These are phyloP conservation scores for Metaphire vulgaris DNA, from an alignment of 1,140 invertebrate species.

Conservation along the genomic window DNA sequence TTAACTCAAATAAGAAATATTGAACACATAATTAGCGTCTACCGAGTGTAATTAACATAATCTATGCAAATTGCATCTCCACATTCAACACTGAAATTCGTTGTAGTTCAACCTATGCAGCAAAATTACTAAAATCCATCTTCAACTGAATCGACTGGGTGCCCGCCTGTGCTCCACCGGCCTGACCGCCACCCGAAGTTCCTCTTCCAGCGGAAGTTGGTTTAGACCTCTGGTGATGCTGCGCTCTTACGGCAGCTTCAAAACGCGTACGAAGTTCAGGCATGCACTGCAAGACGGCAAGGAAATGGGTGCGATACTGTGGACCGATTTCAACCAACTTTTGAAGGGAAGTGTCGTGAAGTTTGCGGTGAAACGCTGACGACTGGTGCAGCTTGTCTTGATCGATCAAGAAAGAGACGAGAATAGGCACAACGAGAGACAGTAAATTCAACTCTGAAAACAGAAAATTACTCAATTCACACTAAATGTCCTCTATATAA, in stretches of 20 bases:
- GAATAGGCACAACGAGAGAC: slow-evolving; percentile 74
- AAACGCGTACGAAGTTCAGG: slow-evolving; percentile 70
- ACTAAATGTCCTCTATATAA: background rate
- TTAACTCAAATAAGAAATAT: background rate
- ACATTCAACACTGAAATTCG: no score
- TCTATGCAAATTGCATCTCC: no score
- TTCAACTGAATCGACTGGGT: slow-evolving; percentile 82
- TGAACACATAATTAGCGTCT: background rate
- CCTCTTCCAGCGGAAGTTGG: slow-evolving; percentile 51
- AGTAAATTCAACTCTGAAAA: slow-evolving; percentile 76
- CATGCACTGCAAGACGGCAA: slow-evolving; percentile 75
- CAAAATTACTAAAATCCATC: slow-evolving; percentile 87
- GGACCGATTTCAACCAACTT: slow-evolving; percentile 84
- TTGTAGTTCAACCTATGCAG: no score
- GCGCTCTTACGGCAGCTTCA: slow-evolving; percentile 73
- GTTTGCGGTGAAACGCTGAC: slow-evolving; percentile 53
- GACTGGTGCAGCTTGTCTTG: slow-evolving; percentile 57
- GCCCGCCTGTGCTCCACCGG: slow-evolving; percentile 53
- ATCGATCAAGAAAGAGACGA: slow-evolving; percentile 76
- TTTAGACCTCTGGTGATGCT: slow-evolving; percentile 56
- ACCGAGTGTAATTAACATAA: no score
- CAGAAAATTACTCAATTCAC: no score
- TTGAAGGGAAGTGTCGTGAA: slow-evolving; percentile 79
- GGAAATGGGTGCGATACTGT: slow-evolving; percentile 73
- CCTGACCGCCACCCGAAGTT: slow-evolving; percentile 39